phyloP scores from a whole-genome alignment of 2,113 vertebrate genomes.

The Mesembrinibis cayennensis region DNA sequence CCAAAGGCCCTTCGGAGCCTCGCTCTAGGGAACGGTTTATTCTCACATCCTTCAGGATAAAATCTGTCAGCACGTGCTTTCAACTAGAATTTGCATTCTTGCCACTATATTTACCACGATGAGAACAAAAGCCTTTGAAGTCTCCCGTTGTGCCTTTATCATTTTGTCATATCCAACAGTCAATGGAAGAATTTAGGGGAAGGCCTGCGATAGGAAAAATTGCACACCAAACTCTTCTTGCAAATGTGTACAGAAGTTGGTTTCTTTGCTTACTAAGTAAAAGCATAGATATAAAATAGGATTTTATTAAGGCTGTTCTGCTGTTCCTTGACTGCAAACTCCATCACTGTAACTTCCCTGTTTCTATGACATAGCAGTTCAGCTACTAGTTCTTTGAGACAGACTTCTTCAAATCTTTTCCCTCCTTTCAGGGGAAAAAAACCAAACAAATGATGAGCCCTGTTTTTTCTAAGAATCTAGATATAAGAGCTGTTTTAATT shows the following conservation, averaged over 20 bases:
- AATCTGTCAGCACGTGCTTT: slow-evolving; percentile 6
- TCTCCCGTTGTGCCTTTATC: not conserved
- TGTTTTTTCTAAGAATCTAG: not conserved
- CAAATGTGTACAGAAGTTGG: not conserved
- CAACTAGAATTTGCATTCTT: not conserved
- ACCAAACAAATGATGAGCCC: not conserved
- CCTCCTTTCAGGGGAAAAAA: not conserved
- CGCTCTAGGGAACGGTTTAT: not conserved
- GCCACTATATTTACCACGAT: not conserved
- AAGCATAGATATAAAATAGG: not conserved
- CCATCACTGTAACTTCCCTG: not conserved
- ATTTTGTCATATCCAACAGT: not conserved
- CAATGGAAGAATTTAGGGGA: not conserved
- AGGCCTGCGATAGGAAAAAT: not conserved
- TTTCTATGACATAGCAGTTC: not conserved
- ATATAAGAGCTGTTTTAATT: not conserved
- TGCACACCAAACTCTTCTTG: not conserved
- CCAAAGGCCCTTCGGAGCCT: not conserved
- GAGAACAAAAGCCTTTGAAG: not conserved
- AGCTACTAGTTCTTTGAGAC: not conserved
- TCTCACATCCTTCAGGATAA: not conserved
- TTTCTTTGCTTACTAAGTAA: not conserved
- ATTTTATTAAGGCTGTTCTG: not conserved
- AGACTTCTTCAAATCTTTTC: not conserved
- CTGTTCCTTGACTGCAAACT: not conserved